Evolutionary conservation across 2,113 vertebrate genomes (phyloP), one percentile per base, ranked within the genome.

Genomic region (Spea multiplicata): DNA sequence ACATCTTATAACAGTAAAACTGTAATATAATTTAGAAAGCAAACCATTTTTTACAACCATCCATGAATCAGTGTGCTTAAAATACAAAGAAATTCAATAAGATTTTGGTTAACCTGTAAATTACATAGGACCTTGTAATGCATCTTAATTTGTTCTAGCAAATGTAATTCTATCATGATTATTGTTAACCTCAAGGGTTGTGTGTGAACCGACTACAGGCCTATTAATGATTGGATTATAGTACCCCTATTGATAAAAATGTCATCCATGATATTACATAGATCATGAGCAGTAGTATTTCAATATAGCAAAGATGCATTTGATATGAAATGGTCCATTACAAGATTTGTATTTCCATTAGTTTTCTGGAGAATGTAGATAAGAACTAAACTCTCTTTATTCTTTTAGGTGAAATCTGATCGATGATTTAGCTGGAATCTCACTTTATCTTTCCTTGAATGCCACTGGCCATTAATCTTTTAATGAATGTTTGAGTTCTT

Each of bases 351-450:
- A 13, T 59, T 68, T 68, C 6, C 44, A 59, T 73, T 59, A 44
- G 16, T n/a, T 66, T 73, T 6, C 48, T 16, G 49, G 2, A 8
- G 5, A 52, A n/a, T 44, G 8, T 6, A 61, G 44, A 46, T 46
- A 76, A 66, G 5, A 44, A 57, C 5, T 47, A 44, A 70, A 65
- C 8, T 5, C 0, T 47, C 5, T 67, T 70, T 5, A 53, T 79
- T 30, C 30, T 83, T 83, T 84, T 45, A 76, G 16, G 74, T 83
- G 67, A 7, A 67, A 74, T 82, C 44, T 78, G 70, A 75, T 77
- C 44, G 44, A 82, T 83, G 17, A 17, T 49, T 68, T 10, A 81
- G 44, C 82, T 5, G 46, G 66, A 80, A 67, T 81, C 6, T 0
- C 52, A 69, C 66, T 76, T 83, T 44, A 82, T 86, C 6, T 57